Evolutionary conservation across 2,888 invertebrate genomes (phyloP).

Genomic region (Metallyticus violacea): DNA sequence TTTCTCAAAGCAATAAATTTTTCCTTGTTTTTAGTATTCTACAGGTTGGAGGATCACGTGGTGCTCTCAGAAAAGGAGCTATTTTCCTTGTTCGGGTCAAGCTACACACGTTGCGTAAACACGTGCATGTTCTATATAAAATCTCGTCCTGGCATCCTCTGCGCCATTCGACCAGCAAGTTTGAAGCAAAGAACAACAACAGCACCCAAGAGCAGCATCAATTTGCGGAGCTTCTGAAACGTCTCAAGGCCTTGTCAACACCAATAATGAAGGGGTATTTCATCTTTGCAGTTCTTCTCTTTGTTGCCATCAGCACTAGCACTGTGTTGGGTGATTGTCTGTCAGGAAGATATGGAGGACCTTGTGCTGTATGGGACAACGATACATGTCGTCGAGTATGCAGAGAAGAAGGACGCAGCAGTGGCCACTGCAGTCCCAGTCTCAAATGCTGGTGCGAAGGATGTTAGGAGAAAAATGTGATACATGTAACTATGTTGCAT

Average conservation of each 20-base stretch:
- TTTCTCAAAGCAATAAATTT: too few species aligned
- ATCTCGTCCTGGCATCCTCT: background rate
- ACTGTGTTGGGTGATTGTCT: background rate
- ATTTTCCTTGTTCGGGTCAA: background rate
- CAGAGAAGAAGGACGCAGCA: background rate
- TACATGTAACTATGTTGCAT: background rate
- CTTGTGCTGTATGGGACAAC: conserved; percentile 1
- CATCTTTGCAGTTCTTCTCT: background rate
- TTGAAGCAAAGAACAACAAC: background rate
- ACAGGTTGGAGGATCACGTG: too few species aligned
- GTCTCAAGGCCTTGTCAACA: background rate
- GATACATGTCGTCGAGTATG: background rate
- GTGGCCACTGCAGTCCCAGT: background rate
- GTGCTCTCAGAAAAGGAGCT: background rate
- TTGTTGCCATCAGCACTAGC: background rate
- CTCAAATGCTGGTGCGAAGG: background rate
- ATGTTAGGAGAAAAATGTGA: background rate
- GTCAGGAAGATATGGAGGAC: background rate
- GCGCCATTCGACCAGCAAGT: background rate
- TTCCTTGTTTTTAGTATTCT: background rate
- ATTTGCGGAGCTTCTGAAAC: background rate
- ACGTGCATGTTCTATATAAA: too few species aligned
- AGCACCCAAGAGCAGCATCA: too few species aligned
- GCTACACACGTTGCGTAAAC: too few species aligned
- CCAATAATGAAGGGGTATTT: background rate